A percentile compares a stretch with the other conserved stretches of the same genome.
These are phyloP conservation scores for Streptopelia turtur DNA, from an alignment of 2,797 vertebrate species.

Conservation along the genomic window DNA sequence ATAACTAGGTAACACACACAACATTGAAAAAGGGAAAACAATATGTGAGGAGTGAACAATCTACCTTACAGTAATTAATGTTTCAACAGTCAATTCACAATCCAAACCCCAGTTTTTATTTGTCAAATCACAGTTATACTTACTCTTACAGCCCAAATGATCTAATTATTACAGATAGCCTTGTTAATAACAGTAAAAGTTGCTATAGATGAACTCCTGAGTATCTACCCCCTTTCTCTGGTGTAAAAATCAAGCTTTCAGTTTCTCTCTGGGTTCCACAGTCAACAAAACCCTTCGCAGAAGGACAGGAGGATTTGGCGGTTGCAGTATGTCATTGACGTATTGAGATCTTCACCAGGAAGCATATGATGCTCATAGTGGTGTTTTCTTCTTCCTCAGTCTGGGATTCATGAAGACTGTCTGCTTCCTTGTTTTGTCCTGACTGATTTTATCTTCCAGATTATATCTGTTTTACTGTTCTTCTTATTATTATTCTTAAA, in stretches of 20 bases:
- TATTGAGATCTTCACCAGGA: not conserved
- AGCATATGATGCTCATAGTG: accelerated
- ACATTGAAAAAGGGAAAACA: not conserved
- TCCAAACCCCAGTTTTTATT: not conserved
- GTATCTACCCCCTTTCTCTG: not conserved
- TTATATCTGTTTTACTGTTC: not conserved
- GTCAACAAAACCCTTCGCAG: not conserved
- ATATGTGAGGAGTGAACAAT: not conserved
- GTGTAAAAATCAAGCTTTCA: not conserved
- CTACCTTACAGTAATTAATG: not conserved
- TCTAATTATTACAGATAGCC: not conserved
- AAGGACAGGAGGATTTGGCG: not conserved
- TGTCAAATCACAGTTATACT: not conserved
- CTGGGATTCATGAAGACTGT: not conserved
- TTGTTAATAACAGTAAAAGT: not conserved
- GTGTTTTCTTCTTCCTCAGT: not conserved
- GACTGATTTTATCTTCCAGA: not conserved
- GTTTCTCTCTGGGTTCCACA: not conserved
- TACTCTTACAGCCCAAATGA: not conserved
- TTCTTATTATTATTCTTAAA: not conserved
- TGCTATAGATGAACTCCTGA: not conserved
- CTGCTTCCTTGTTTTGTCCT: not conserved
- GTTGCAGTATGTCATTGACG: not conserved
- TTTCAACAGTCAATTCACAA: not conserved
- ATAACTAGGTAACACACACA: not conserved